A percentile compares a stretch with the other conserved stretches of the same genome.
phyloP scores from a whole-genome alignment of 2,888 invertebrate genomes.

The Synanthedon myopaeformis region DNA sequence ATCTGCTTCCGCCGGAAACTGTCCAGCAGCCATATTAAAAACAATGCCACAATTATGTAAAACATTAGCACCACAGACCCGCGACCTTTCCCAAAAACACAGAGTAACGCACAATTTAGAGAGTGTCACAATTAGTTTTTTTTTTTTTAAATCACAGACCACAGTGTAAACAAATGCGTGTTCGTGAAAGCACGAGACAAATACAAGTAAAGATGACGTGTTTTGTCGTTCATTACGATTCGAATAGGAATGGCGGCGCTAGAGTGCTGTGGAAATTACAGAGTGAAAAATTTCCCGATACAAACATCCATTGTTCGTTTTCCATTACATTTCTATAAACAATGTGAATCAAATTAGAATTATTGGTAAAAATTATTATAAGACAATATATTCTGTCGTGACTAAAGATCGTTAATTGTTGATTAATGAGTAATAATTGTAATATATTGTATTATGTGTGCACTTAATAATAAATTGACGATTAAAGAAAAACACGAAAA shows the following conservation, averaged over 20 bases:
- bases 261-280: constrained; percentile 12
- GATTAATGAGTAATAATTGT: too few species aligned
- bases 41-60: constrained; percentile 49
- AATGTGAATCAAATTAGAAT: too few species aligned
- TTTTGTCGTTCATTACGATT: constrained; percentile 23
- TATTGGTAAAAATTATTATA: too few species aligned
- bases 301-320: not conserved
- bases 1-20: constrained; percentile 48
- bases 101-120: constrained; percentile 10
- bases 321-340: too few species aligned
- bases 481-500: too few species aligned
- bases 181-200: constrained; percentile 33
- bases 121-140: not conserved
- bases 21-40: constrained; percentile 58
- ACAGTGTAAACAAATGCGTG: constrained; percentile 20
- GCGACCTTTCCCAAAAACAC: constrained; percentile 14
- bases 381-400: too few species aligned
- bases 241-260: constrained; percentile 21
- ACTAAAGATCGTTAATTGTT: too few species aligned
- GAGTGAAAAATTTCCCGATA: not conserved
- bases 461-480: too few species aligned
- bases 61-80: constrained; percentile 34
- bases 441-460: too few species aligned
- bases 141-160: constrained; percentile 3
- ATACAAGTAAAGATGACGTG: constrained; percentile 22